These are phyloP conservation scores for Metaphire vulgaris DNA, from an alignment of 1,140 invertebrate genomes.

Conservation along the genomic window DNA sequence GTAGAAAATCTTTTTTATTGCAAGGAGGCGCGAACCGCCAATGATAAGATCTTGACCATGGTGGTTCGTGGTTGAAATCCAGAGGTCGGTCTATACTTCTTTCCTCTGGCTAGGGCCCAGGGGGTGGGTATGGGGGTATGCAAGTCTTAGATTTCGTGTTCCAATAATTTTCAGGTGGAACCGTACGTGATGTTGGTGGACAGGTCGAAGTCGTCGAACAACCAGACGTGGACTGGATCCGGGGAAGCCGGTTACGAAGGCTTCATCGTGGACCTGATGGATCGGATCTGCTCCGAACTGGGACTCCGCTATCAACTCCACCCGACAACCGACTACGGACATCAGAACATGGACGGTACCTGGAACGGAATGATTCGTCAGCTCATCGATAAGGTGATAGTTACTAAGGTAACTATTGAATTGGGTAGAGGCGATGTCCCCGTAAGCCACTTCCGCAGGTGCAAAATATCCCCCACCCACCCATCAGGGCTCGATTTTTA, in stretches of 20 bases:
- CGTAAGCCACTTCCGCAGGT: no score
- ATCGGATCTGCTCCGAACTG: slow-evolving; percentile 25
- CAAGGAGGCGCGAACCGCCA: no score
- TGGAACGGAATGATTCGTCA: slow-evolving; percentile 31
- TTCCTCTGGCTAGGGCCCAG: neutral
- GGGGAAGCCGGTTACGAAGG: slow-evolving; percentile 23
- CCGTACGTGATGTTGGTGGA: slow-evolving; percentile 11
- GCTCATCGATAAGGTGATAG: slow-evolving; percentile 25
- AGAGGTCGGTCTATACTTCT: no score
- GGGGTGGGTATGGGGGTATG: neutral
- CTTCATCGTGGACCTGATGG: slow-evolving; percentile 31
- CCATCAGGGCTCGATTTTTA: no score
- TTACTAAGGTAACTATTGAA: no score
- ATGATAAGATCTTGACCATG: no score
- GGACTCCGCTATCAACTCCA: slow-evolving; percentile 25
- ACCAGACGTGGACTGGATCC: no score
- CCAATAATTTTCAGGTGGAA: no score
- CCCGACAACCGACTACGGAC: slow-evolving; percentile 23
- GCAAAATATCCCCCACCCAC: no score
- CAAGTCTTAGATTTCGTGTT: neutral
- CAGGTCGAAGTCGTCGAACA: neutral
- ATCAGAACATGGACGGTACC: slow-evolving; percentile 23
- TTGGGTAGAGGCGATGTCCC: no score
- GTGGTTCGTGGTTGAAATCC: neutral
- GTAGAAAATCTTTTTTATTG: no score